These are phyloP conservation scores for Copsychus sechellarum DNA, from an alignment of 2,113 vertebrate species.

Conservation along the genomic window DNA sequence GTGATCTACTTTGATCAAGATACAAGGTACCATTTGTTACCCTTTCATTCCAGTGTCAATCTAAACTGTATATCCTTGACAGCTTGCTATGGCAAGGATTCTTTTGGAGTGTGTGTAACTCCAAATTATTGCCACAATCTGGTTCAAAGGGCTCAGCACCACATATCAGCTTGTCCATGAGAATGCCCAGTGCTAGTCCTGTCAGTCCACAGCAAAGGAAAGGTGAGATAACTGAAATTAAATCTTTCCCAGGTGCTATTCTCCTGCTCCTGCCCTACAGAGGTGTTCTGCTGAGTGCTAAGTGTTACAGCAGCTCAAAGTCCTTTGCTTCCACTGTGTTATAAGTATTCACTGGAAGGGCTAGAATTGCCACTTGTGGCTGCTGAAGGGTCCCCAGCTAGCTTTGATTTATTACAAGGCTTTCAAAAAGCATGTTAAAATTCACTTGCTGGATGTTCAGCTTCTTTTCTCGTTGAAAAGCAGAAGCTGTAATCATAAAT, in stretches of 20 bases:
- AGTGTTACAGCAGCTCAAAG: not conserved
- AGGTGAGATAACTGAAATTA: not conserved
- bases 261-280: not conserved
- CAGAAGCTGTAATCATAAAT: not conserved
- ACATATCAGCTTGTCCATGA: not conserved
- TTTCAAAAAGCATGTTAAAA: constrained; percentile 22
- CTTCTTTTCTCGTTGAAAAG: constrained; percentile 30
- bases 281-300: not conserved
- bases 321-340: not conserved
- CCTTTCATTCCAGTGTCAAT: not conserved
- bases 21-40: not conserved
- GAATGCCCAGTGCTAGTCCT: not conserved
- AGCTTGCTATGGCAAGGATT: not conserved
- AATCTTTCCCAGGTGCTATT: not conserved
- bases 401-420: not conserved
- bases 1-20: not conserved
- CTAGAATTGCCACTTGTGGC: not conserved
- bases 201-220: not conserved
- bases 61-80: not conserved
- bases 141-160: not conserved
- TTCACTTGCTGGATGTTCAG: not conserved
- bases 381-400: not conserved
- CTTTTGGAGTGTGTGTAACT: not conserved
- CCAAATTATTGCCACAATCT: not conserved
- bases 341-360: not conserved